phyloP scores from a whole-genome alignment of 2,113 vertebrate genomes.

The Psephotus haematonotus region DNA sequence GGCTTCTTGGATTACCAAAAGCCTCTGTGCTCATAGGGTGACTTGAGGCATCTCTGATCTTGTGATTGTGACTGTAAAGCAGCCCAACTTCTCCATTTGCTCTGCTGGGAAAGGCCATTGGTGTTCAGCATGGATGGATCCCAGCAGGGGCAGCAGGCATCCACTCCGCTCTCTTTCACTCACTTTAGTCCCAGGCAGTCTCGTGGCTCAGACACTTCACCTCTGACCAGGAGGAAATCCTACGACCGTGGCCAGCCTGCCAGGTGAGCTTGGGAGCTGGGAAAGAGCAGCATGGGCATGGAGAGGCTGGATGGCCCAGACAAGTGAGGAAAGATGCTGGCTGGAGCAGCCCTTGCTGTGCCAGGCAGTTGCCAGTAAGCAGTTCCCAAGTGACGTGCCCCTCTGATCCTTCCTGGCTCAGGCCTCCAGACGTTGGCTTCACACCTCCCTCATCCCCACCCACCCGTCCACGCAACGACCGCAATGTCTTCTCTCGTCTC shows the following conservation, averaged over 20 bases:
- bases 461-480: slow-evolving; percentile 90
- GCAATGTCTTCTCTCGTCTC: slow-evolving; percentile 96
- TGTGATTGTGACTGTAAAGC: neutral
- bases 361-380: neutral
- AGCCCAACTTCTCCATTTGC: neutral
- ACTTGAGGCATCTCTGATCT: neutral
- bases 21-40: fast-evolving
- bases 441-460: slow-evolving; percentile 96
- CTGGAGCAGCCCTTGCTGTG: neutral
- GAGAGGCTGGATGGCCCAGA: neutral
- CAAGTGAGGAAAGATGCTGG: neutral
- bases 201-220: slow-evolving; percentile 88
- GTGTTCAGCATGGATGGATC: neutral
- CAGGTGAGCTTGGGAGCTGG: slow-evolving; percentile 74
- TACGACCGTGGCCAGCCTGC: slow-evolving; percentile 89
- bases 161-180: neutral
- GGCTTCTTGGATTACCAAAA: neutral
- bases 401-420: slow-evolving; percentile 60
- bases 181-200: slow-evolving; percentile 90
- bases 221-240: slow-evolving; percentile 90
- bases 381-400: neutral
- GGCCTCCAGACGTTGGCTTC: slow-evolving; percentile 87
- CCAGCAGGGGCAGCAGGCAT: neutral
- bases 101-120: neutral
- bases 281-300: fast-evolving